Evolutionary conservation across 2,113 vertebrate genomes (phyloP).

Genomic region (Rhombomys opimus): DNA sequence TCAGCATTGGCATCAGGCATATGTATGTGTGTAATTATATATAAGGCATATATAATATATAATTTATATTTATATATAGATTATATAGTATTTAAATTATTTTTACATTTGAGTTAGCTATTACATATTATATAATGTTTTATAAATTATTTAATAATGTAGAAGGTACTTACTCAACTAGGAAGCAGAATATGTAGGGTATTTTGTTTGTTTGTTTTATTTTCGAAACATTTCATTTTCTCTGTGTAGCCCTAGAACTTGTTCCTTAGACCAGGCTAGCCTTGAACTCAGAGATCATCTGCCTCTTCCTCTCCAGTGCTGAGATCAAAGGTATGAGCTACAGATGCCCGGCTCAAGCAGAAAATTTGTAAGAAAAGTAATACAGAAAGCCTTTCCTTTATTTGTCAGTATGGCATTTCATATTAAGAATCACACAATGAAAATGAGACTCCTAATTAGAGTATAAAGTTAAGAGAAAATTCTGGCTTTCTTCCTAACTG

Average conservation of each 20-base stretch:
- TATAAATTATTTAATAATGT: constrained; percentile 16
- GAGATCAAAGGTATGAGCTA: not conserved
- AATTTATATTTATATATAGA: not conserved
- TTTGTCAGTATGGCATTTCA: not conserved
- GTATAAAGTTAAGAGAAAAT: not conserved
- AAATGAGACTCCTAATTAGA: not conserved
- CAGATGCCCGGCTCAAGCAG: not conserved
- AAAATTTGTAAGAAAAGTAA: not conserved
- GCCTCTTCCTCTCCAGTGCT: not conserved
- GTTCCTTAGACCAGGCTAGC: not conserved
- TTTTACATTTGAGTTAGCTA: not conserved
- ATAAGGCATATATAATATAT: not conserved
- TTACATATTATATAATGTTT: not conserved
- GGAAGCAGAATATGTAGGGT: not conserved
- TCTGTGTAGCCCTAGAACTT: not conserved
- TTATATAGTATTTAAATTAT: not conserved
- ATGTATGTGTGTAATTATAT: not conserved
- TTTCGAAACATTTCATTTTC: not conserved
- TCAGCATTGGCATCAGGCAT: not conserved
- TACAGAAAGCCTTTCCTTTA: not conserved
- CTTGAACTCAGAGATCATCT: not conserved
- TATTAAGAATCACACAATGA: not conserved
- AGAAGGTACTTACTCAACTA: not conserved
- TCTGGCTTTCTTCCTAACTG: not conserved
- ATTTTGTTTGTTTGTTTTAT: not conserved